Percentiles rank a stretch among this genome's conserved stretches.
These are phyloP conservation scores for Trachelus troglodyta DNA, from an alignment of 2,888 invertebrate genomes.

Conservation along the genomic window DNA sequence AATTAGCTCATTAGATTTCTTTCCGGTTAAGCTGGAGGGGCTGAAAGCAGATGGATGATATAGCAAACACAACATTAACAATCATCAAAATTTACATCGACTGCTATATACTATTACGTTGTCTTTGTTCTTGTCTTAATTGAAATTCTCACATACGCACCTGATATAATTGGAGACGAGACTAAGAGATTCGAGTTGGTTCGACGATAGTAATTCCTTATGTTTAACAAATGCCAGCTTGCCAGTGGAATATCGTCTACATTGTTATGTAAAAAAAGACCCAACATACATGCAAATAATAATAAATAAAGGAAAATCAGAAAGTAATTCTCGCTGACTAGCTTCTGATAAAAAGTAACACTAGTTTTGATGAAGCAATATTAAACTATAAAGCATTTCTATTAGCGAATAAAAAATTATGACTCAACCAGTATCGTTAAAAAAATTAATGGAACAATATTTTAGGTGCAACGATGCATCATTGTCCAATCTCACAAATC, in stretches of 20 bases:
- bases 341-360: not conserved
- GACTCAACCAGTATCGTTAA: not conserved
- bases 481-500: not conserved
- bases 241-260: constrained; percentile 60
- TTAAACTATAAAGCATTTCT: not conserved
- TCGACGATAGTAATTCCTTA: constrained; percentile 58
- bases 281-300: constrained; percentile 45
- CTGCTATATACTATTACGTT: not conserved
- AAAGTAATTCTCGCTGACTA: not conserved
- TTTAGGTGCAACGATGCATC: not conserved
- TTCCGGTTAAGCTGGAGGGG: constrained; percentile 84
- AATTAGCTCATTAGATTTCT: constrained; percentile 88
- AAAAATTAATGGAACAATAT: not conserved
- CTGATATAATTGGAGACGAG: constrained; percentile 59
- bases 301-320: constrained; percentile 25
- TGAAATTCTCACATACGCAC: constrained; percentile 40
- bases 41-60: constrained; percentile 66
- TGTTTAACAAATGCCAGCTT: constrained; percentile 60
- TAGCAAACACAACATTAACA: constrained; percentile 10
- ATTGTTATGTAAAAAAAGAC: constrained; percentile 34
- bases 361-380: not conserved
- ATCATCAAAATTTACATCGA: not conserved
- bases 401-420: not conserved
- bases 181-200: constrained; percentile 60
- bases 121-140: not conserved